phyloP scores from a whole-genome alignment of 2,797 vertebrate species.

The Setipinna tenuifilis region DNA sequence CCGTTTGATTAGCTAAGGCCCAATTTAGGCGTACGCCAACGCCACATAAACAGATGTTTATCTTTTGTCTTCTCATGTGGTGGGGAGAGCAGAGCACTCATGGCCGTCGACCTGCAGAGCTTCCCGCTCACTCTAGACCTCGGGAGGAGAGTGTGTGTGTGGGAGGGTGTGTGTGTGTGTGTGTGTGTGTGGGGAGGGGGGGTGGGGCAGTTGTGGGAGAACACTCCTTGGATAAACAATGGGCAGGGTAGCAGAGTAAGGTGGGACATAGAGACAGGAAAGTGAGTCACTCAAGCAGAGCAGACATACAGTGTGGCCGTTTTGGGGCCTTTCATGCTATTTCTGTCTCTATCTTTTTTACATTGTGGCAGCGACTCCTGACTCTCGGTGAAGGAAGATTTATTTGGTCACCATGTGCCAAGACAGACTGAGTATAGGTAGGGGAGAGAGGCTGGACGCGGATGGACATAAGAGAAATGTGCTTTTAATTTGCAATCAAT shows the following conservation, averaged over 20 bases:
- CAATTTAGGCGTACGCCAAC: neutral
- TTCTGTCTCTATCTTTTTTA: neutral
- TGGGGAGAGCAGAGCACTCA: neutral
- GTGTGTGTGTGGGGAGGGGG: too few species aligned
- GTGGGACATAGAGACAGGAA: conserved; percentile 5
- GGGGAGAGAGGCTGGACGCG: neutral
- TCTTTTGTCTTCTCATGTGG: conserved; percentile 21
- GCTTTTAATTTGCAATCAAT: neutral
- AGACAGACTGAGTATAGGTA: neutral
- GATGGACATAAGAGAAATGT: neutral
- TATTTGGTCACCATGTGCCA: neutral
- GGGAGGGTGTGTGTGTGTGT: too few species aligned
- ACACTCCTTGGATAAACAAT: conserved; percentile 24
- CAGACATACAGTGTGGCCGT: neutral
- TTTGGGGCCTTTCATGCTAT: neutral
- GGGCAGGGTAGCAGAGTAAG: neutral
- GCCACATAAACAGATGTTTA: conserved; percentile 26
- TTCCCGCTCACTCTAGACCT: neutral
- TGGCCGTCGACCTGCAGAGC: neutral
- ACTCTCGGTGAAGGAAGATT: neutral
- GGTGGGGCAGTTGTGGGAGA: neutral
- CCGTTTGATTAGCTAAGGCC: conserved; percentile 1
- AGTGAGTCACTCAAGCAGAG: neutral
- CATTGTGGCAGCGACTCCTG: neutral
- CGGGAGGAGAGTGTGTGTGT: neutral